These are phyloP conservation scores for Megaceryle maxima DNA, from an alignment of 2,113 vertebrate genomes.

Conservation along the genomic window DNA sequence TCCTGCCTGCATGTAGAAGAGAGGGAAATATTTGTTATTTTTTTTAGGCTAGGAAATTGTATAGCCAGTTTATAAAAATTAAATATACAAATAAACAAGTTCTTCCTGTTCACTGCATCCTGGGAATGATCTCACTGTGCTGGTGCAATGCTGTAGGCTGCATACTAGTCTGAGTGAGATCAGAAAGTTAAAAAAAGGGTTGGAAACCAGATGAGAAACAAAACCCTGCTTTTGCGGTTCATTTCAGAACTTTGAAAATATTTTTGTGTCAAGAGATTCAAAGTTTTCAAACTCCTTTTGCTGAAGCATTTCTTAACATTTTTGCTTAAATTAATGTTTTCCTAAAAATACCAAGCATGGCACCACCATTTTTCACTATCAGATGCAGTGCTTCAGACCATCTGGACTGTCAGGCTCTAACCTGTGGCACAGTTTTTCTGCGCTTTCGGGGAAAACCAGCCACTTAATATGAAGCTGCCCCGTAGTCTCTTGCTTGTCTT, in stretches of 20 bases:
- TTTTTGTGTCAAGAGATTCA: background rate
- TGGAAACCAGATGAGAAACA: background rate
- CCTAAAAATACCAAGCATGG: background rate
- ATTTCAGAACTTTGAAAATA: background rate
- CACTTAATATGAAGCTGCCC: rapidly evolving
- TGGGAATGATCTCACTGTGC: background rate
- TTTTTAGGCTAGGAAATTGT: background rate
- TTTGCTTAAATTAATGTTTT: background rate
- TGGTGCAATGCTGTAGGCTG: background rate
- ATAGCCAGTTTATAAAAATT: background rate
- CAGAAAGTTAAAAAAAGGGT: background rate
- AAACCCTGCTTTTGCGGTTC: background rate
- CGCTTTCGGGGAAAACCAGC: background rate
- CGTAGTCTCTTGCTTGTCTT: background rate
- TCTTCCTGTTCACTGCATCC: background rate
- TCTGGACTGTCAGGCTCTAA: background rate
- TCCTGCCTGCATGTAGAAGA: background rate
- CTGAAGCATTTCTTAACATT: background rate
- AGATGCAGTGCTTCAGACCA: background rate
- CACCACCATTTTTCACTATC: background rate
- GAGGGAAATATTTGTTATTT: background rate
- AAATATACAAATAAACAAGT: background rate
- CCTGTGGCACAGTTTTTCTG: background rate
- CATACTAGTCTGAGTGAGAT: background rate
- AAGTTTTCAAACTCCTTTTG: background rate